A percentile compares a stretch with the other conserved stretches of the same genome.
Evolutionary conservation across 2,797 vertebrate genomes (phyloP).

Genomic region (Peromyscus attwateri): DNA sequence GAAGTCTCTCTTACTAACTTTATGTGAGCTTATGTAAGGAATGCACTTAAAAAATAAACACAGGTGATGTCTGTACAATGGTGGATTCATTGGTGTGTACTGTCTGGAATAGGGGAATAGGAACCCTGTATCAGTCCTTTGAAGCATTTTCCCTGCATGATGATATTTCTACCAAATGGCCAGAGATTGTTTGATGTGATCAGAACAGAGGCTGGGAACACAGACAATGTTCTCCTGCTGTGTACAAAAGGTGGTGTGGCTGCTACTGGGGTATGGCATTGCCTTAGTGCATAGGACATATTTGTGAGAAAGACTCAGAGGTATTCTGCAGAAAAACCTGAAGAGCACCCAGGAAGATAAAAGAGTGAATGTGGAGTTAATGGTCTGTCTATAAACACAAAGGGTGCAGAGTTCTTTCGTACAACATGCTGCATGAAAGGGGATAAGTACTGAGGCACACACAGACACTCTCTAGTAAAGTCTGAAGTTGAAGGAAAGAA

Average conservation of each 20-base stretch:
- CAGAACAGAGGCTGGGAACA: neutral
- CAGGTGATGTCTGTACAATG: neutral
- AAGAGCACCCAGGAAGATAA: slow-evolving; percentile 13
- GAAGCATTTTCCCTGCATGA: neutral
- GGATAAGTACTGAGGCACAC: neutral
- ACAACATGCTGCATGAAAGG: neutral
- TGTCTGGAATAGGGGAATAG: neutral
- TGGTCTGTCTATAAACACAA: neutral
- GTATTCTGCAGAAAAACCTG: neutral
- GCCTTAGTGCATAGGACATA: neutral
- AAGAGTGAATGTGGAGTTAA: neutral
- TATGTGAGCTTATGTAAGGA: neutral
- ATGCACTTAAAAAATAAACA: slow-evolving; percentile 39
- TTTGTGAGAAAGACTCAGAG: neutral
- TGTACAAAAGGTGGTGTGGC: neutral
- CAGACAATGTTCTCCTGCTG: neutral
- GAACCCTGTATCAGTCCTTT: neutral
- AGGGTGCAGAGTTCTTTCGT: neutral
- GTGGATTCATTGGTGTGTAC: neutral
- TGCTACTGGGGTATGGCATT: neutral
- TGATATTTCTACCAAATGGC: neutral
- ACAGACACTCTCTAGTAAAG: neutral
- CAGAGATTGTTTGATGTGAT: slow-evolving; percentile 47
- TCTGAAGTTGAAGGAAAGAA: neutral
- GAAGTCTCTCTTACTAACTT: neutral